Conservation (phyloP, 2,888 invertebrate species). For the Nemotelus nigrinus region DNA sequence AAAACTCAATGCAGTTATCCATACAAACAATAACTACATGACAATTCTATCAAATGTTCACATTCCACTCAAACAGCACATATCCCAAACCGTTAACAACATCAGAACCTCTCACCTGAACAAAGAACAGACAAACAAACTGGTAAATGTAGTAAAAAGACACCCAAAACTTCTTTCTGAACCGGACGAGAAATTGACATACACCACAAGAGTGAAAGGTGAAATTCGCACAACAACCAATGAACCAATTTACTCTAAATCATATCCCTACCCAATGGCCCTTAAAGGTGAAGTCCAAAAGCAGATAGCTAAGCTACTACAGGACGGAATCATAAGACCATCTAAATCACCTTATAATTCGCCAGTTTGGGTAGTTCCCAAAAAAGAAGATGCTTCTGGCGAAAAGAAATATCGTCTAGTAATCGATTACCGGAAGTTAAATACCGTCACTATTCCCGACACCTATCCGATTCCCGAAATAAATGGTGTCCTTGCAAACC, state of each 20-base stretch:
- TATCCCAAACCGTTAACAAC: constrained; percentile 7
- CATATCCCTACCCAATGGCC: constrained; percentile 9
- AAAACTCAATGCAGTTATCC: background rate
- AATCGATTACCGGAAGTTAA: constrained; percentile 34
- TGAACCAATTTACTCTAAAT: constrained; percentile 22
- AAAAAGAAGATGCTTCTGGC: constrained; percentile 26
- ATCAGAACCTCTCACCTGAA: constrained; percentile 12
- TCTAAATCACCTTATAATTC: too few relatives aligned
- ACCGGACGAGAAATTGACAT: constrained; percentile 6
- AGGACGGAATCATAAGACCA: too few relatives aligned
- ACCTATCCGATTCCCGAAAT: constrained; percentile 28
- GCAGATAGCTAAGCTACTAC: constrained; percentile 5
- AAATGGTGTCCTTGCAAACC: constrained; percentile 27
- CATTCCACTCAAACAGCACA: constrained; percentile 28
- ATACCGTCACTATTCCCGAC: constrained; percentile 28
- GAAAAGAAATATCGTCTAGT: constrained; percentile 35
- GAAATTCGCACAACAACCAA: constrained; percentile 20
- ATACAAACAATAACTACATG: constrained; percentile 25
- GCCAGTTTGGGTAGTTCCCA: constrained; percentile 24
- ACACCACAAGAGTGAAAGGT: background rate
- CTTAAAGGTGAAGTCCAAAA: constrained; percentile 24
- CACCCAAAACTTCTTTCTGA: background rate
- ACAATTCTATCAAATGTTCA: background rate
- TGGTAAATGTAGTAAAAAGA: background rate
- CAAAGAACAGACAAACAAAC: background rate